phyloP scores from a whole-genome alignment of 2,888 invertebrate genomes.

The Julus scanicus region DNA sequence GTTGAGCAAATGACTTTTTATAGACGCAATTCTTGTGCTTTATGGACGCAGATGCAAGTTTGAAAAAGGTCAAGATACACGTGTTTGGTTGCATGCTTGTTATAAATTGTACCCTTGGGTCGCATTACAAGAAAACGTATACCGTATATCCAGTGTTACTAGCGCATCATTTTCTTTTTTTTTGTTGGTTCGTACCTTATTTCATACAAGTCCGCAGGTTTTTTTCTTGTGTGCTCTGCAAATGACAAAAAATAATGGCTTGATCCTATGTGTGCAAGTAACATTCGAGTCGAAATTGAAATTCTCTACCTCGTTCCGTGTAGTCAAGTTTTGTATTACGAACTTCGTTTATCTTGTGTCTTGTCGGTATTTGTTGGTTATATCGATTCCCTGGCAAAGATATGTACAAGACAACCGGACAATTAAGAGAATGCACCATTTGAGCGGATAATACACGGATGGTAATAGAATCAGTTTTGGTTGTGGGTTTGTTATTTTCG shows the following conservation, averaged over 20 bases:
- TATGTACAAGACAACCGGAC: not conserved
- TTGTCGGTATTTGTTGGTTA: not conserved
- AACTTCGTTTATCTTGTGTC: not conserved
- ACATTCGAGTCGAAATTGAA: not conserved
- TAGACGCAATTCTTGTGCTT: constrained; percentile 17
- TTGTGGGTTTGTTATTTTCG: too few species aligned
- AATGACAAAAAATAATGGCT: constrained; percentile 18
- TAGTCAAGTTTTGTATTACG: constrained; percentile 33
- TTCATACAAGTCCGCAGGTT: not conserved
- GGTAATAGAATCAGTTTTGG: too few species aligned
- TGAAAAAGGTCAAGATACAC: constrained; percentile 21
- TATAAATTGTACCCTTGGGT: constrained; percentile 13
- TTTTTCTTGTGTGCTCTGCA: not conserved
- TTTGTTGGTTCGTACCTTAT: not conserved
- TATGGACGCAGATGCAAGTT: constrained; percentile 24
- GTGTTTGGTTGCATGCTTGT: not conserved
- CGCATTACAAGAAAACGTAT: not conserved
- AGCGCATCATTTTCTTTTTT: not conserved
- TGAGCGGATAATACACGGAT: not conserved
- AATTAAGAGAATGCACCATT: not conserved
- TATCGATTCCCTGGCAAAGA: not conserved
- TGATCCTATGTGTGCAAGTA: not conserved
- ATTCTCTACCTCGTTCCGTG: constrained; percentile 33
- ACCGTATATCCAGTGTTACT: constrained; percentile 5
- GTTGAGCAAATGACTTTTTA: constrained; percentile 13